Evolutionary conservation across 2,888 invertebrate species (phyloP), one percentile per base, ranked within the genome.

Genomic region (Schizotus pectinicornis): DNA sequence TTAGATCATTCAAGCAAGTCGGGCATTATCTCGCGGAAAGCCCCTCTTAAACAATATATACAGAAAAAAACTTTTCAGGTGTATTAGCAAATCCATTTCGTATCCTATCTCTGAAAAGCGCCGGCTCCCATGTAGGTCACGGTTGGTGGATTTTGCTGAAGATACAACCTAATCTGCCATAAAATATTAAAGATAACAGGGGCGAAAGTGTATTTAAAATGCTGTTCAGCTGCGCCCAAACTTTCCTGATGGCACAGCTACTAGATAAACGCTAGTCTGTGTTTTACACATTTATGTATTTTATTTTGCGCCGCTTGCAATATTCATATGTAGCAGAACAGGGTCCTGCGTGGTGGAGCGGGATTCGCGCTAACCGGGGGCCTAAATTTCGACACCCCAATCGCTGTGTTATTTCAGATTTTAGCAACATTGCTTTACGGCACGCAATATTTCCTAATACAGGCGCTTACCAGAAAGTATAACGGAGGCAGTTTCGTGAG

Each of bases 121-220:
- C 45, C 45, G 36, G 36, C 45, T 46, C 33, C 45, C 46, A 53
- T 53, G 46, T 53, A 53, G 53, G 53, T 53, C 46, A 53, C 53
- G 53, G 46, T 13, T 46, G 38, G 53, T 53, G 46, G 53, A 53
- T 53, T 53, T 53, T 31, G 46, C 14, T 39, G 11, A 51, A 56
- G 61, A 62, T 60, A 62, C 56, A 62, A 57, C 56, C 48, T 64
- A 66, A 66, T 66, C 66, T 60, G 61, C 61, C 36, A 64, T 66
- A 61, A 66, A 66, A 66, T 66, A 64, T 66, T 64, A 61, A 66
- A 60, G 53, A 58, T 62, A 61, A 61, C 56, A 46, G 33, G 56
- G 46, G 46, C 38, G 43, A 51, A 51, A 51, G 39, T 39, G 53
- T 47, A 58, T 60, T 62, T 59, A 56, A 47, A 58, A 59, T 53